Evolutionary conservation across 2,797 vertebrate species (phyloP), one percentile per base, ranked within the genome.

Genomic region (Sardinella longiceps): DNA sequence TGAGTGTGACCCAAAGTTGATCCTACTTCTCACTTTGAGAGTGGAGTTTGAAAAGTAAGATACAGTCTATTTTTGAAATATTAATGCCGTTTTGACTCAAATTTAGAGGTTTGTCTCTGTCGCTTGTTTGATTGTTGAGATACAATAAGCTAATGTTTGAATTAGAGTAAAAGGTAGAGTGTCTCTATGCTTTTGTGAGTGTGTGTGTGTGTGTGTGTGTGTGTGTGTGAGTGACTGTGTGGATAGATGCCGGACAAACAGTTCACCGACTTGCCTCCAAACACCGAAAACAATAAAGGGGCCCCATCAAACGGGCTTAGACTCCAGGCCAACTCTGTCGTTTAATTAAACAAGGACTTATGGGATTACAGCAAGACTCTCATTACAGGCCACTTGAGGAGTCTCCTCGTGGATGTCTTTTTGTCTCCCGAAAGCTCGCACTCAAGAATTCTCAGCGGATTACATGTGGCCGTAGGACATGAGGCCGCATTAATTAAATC

Each of bases 291-390:
- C 83, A 89, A 88, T 88, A 20, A 77, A 43, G 37, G 90, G 89
- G 89, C 87, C 86, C 86, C 85, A 89, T 92, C 91, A 92, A 91
- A 92, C 88, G 81, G 91, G 86, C 89, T 93, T 89, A 90, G 89
- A 93, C 87, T 91, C 87, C 90, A 92, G 91, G 92, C 92, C 87
- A 85, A 89, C 93, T 91, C 93, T 88, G 88, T 91, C 95, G 94
- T 96, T 96, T 95, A 95, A 96, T 95, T 95, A 96, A 95, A 95
- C 94, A 95, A 94, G 94, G 95, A 95, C 95, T 96, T 96, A 94
- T 92, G 92, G 96, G 96, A 96, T 97, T 96, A 96, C 92, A 92
- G 85, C 63, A 88, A 92, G 91, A 88, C 89, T 94, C 91, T 93
- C 90, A 93, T 94, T 94, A 93, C 91, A 94, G 93, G 87, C 93